Evolutionary conservation across 2,888 invertebrate genomes (phyloP).

Genomic region (Sesia apiformis): DNA sequence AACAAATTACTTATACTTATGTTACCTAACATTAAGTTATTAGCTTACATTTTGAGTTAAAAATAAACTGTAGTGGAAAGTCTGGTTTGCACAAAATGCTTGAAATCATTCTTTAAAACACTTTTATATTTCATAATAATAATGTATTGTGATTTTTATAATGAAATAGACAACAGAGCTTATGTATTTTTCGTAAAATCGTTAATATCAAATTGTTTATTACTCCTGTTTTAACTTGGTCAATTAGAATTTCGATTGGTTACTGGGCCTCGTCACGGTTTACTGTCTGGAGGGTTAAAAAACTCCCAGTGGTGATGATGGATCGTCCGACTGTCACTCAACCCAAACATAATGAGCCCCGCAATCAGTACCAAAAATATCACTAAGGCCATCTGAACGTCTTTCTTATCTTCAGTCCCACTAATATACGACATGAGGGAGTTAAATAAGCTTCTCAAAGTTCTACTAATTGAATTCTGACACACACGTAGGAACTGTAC

Average conservation of each 20-base stretch:
- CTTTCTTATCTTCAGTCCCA: constrained; percentile 79
- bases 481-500: constrained; percentile 82
- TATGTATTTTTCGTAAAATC: neutral
- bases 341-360: constrained; percentile 83
- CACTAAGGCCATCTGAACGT: constrained; percentile 84
- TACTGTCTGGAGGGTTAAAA: constrained; percentile 85
- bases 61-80: constrained; percentile 29
- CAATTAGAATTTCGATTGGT: too few relatives aligned
- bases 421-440: constrained; percentile 77
- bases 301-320: constrained; percentile 93
- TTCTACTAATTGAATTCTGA: constrained; percentile 76
- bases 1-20: too few relatives aligned
- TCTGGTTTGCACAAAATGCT: constrained; percentile 34
- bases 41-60: constrained; percentile 1
- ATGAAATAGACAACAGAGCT: neutral
- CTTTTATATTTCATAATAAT: too few relatives aligned
- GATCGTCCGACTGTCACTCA: constrained; percentile 81
- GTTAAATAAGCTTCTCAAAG: constrained; percentile 80
- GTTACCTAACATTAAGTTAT: neutral
- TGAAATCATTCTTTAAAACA: neutral
- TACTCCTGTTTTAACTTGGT: too few relatives aligned
- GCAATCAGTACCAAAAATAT: constrained; percentile 86
- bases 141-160: too few relatives aligned
- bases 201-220: neutral
- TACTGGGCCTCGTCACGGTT: constrained; percentile 29